Conservation (phyloP, 1,140 invertebrate species). For the Anastatus disparis region DNA sequence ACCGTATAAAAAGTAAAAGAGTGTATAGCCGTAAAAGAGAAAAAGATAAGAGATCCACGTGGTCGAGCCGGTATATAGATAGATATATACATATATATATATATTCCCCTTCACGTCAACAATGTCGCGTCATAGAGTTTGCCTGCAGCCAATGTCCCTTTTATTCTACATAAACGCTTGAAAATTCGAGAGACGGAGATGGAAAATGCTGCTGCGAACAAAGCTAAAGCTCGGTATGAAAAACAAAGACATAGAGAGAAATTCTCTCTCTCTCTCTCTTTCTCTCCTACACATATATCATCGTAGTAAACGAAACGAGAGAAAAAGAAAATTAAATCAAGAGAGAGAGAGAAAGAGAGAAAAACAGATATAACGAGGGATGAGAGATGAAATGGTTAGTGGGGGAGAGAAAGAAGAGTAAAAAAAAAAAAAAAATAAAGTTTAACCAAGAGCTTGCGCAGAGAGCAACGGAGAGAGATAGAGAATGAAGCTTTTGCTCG, state of each 20-base stretch:
- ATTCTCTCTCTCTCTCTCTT: no score
- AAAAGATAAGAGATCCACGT: slow-evolving; percentile 26
- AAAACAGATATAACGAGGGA: slow-evolving; percentile 11
- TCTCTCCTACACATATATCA: no score
- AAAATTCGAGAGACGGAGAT: slow-evolving; percentile 12
- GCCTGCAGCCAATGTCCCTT: no score
- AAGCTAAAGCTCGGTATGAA: no score
- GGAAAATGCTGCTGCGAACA: no score
- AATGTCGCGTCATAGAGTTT: slow-evolving; percentile 11
- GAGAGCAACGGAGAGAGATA: no score
- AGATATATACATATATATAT: no score
- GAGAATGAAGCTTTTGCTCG: slow-evolving; percentile 61
- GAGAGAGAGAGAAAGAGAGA: slow-evolving; percentile 11
- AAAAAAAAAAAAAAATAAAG: slow-evolving; percentile 35
- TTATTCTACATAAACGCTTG: no score
- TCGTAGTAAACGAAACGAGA: no score
- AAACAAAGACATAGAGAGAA: no score
- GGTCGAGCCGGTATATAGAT: neutral
- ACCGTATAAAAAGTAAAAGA: slow-evolving; percentile 1
- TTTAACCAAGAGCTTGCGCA: slow-evolving; percentile 29
- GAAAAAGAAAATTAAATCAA: no score
- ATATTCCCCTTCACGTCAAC: neutral
- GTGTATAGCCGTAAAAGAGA: slow-evolving; percentile 8
- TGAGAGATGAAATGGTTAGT: neutral
- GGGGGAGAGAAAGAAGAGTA: slow-evolving; percentile 41